phyloP scores from a whole-genome alignment of 1,140 invertebrate species.

The Drosophila takahashii region DNA sequence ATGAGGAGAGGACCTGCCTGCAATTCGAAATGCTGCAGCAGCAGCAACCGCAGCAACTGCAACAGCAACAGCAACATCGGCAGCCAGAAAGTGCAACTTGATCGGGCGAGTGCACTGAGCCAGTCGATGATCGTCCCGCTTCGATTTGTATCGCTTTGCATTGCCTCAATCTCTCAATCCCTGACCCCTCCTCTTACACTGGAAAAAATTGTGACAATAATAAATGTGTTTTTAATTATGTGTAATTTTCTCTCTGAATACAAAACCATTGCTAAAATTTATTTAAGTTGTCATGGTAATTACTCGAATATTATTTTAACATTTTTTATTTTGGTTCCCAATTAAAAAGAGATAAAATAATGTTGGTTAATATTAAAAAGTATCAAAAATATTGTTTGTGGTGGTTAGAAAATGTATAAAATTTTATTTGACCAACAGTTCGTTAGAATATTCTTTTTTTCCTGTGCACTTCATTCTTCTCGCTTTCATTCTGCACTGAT shows the following conservation, averaged over 20 bases:
- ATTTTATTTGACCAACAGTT: no score
- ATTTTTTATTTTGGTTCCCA: no score
- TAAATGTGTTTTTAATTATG: neutral
- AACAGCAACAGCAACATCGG: slow-evolving; percentile 31
- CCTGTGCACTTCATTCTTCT: slow-evolving; percentile 23
- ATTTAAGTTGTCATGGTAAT: no score
- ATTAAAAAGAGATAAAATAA: no score
- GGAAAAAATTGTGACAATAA: neutral
- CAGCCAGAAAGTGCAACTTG: slow-evolving; percentile 76
- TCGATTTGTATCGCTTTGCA: slow-evolving; percentile 78
- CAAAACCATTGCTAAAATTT: no score
- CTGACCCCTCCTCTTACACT: slow-evolving; percentile 21
- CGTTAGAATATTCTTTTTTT: neutral
- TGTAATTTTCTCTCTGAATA: neutral
- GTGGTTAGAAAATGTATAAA: no score
- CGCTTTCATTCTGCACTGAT: slow-evolving; percentile 46
- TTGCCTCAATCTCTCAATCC: slow-evolving; percentile 48
- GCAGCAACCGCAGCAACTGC: slow-evolving; percentile 12
- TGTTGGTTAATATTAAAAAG: no score
- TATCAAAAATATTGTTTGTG: no score
- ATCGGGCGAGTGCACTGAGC: slow-evolving; percentile 40
- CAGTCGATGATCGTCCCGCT: slow-evolving; percentile 66
- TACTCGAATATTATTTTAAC: no score
- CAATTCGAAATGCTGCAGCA: slow-evolving; percentile 59
- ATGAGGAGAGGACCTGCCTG: slow-evolving; percentile 37